These are phyloP conservation scores for Tupaia chinensis DNA, from an alignment of 2,113 vertebrate genomes.

Conservation along the genomic window DNA sequence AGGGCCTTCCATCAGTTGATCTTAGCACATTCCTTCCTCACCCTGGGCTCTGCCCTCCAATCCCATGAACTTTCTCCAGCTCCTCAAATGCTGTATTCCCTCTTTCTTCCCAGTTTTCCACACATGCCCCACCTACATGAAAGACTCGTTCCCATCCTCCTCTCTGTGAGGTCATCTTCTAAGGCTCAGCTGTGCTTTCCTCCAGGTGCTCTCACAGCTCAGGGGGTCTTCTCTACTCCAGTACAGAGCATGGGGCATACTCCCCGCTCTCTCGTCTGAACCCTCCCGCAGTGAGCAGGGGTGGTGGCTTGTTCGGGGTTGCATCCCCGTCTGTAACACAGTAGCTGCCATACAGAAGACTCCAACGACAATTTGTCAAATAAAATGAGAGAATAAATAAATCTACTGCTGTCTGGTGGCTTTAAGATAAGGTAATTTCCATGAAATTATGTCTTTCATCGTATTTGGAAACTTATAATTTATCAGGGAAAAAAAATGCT, in stretches of 20 bases:
- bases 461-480: conserved; percentile 33
- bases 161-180: not conserved
- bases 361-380: not conserved
- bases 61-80: not conserved
- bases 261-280: not conserved
- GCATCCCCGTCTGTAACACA: not conserved
- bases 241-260: accelerated
- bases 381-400: not conserved
- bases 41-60: not conserved
- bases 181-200: not conserved
- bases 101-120: not conserved
- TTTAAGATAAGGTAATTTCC: conserved; percentile 39
- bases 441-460: not conserved
- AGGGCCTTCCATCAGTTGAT: not conserved
- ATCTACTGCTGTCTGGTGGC: not conserved
- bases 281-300: accelerated
- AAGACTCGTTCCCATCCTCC: not conserved
- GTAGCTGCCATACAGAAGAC: not conserved
- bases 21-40: not conserved
- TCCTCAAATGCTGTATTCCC: not conserved
- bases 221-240: too few species aligned
- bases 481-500: conserved; percentile 35
- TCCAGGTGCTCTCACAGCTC: not conserved
- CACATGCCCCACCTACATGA: not conserved
- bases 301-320: not conserved